Evolutionary conservation across 1,140 invertebrate genomes (phyloP), one percentile per base, ranked within the genome.

Genomic region (Coboldia fuscipes): DNA sequence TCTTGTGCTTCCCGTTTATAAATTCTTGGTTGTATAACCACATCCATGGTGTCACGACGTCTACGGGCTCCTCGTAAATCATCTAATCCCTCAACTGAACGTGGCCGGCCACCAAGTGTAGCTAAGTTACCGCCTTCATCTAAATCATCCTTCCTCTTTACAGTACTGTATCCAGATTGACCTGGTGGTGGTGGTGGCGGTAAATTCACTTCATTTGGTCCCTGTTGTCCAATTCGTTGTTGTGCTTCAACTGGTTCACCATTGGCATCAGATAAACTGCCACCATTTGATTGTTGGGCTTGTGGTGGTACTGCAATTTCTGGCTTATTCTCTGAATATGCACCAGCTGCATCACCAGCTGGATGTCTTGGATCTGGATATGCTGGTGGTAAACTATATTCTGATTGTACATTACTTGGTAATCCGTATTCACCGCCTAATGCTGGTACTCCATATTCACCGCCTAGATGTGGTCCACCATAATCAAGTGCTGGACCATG

Each of bases 1-100:
- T 86, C 81, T 58, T 86, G 81, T 30, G 82, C 72, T 39, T 79
- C 78, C 34, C 81, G 65, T 46, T 83, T 84, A 62, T 84, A 83
- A 32, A 84, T 75, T 42, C 78, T 66, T 21, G 67, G 66, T 39
- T 54, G 54, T 3, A 71, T 62, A 14, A 73, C 63, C 24, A 74
- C 44, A 26, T 66, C 68, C 40, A 73, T 65, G 6, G 60, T 63
- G 41, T 61, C 41, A 47, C 72, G 60, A 42, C 68, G 58, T 47
- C 70, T 61, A 42, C 72, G 67, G 12, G 65, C 72, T 18, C 76
- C 75, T 14, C 73, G 65, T 36, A 80, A 57, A 48, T 70, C 70
- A 44, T 67, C 65, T 15, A 55, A 34, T 38, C 67, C 66, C 48
- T 78, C 72, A 12, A 86, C 80, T 7, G 81, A 83, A 43, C 83